These are phyloP conservation scores for Bombus pascuorum DNA, from an alignment of 1,140 invertebrate genomes.

Conservation along the genomic window DNA sequence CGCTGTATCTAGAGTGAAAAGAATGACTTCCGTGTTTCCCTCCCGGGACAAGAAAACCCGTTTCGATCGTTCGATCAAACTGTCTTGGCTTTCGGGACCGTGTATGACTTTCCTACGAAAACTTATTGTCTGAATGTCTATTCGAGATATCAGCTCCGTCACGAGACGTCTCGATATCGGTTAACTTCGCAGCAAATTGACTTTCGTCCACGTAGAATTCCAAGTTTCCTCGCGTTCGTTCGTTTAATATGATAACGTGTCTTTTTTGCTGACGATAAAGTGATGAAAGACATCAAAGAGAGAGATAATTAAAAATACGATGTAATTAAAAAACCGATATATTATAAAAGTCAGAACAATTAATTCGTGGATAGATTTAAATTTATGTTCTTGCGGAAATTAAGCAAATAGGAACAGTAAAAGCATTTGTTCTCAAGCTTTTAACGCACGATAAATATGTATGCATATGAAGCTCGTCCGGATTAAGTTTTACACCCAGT, in stretches of 20 bases:
- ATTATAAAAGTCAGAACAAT: no score
- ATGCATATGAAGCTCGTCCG: slow-evolving; percentile 7
- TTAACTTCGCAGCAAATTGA: slow-evolving; percentile 5
- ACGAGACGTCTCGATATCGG: background rate
- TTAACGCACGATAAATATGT: background rate
- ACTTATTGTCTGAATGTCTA: slow-evolving; percentile 14
- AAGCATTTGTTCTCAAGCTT: background rate
- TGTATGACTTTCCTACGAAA: slow-evolving; percentile 7
- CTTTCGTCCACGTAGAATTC: slow-evolving; percentile 7
- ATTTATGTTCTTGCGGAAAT: no score
- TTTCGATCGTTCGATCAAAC: slow-evolving; percentile 9
- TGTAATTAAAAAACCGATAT: no score
- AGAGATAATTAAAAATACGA: background rate
- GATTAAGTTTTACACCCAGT: background rate
- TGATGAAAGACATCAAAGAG: background rate
- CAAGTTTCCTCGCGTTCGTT: background rate
- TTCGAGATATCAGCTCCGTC: background rate
- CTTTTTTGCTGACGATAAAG: background rate
- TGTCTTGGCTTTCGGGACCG: background rate
- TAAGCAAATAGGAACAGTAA: no score
- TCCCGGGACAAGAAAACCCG: background rate
- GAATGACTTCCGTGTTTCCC: background rate
- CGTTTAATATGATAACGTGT: slow-evolving; percentile 9
- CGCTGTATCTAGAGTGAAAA: background rate
- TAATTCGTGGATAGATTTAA: no score